These are phyloP conservation scores for Acronicta alni DNA, from an alignment of 2,888 invertebrate species.

Conservation along the genomic window DNA sequence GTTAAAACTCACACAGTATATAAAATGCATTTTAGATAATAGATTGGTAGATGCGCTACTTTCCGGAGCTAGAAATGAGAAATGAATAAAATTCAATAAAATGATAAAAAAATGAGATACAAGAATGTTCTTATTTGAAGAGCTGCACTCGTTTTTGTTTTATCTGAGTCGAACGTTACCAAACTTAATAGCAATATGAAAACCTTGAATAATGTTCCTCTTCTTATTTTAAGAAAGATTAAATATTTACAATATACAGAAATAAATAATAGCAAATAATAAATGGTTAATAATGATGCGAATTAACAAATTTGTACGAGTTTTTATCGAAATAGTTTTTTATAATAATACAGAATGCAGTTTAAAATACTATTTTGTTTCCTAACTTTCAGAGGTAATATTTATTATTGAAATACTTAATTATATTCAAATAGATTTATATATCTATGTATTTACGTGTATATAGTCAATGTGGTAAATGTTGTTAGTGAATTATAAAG, in stretches of 20 bases:
- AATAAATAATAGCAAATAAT: slow-evolving; percentile 87
- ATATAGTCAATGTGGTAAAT: slow-evolving; percentile 81
- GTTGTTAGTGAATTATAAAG: slow-evolving; percentile 78
- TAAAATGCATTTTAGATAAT: slow-evolving; percentile 81
- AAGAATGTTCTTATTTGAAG: slow-evolving; percentile 87
- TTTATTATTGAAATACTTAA: slow-evolving; percentile 88
- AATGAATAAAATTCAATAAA: slow-evolving; percentile 69
- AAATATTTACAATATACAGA: slow-evolving; percentile 89
- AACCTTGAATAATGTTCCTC: slow-evolving; percentile 89
- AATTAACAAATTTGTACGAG: slow-evolving; percentile 88
- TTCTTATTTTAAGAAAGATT: slow-evolving; percentile 89
- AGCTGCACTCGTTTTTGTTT: slow-evolving; percentile 86
- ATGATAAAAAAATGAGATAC: slow-evolving; percentile 66
- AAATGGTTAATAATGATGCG: slow-evolving; percentile 82
- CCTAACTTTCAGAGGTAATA: slow-evolving; percentile 90
- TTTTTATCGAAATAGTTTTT: slow-evolving; percentile 89
- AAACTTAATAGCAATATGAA: slow-evolving; percentile 85
- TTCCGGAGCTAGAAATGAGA: slow-evolving; percentile 81
- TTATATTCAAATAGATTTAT: slow-evolving; percentile 90
- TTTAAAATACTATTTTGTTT: slow-evolving; percentile 87
- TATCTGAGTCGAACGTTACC: slow-evolving; percentile 85
- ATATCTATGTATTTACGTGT: slow-evolving; percentile 90
- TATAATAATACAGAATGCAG: slow-evolving; percentile 86
- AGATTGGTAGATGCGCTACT: slow-evolving; percentile 89
- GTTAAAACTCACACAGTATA: slow-evolving; percentile 69